Base-by-base conservation (phyloP, 2,888 invertebrate species). In the Mechanitis mazaeus region DNA sequence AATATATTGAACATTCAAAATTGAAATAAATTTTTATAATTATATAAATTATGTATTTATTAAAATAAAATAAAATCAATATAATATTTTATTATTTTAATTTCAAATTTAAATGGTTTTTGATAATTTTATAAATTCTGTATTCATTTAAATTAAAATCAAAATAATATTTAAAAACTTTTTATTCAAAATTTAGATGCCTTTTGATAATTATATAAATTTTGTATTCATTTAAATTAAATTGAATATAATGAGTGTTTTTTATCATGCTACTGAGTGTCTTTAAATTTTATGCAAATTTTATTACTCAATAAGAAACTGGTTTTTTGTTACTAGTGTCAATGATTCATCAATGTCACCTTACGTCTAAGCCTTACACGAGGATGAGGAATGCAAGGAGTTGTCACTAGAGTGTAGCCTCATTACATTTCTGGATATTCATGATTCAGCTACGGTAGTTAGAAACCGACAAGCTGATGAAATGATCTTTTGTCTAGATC, bases 281-380 rank as follows among this genome's bases (percentile, higher is more conserved):
- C 45, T 47, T 1, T 54, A 63, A 31, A 45, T 73, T 71, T 69
- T 75, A 79, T 79, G 78, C 74, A 78, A 78, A 78, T 79, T 75
- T 72, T 74, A 71, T 69, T 69, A 67, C 58, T 65, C 67, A 66
- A 66, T 63, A 68, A 58, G 69, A 67, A 69, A 72, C 71, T 69
- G 72, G 75, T 68, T 70, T 60, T 74, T 67, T 28, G 53, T 54
- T 42, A 74, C 69, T 63, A 64, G 72, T 74, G 77, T 74, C 75
- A 77, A 80, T 78, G 75, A 82, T 83, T 77, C 72, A 79, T 85
- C 82, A 83, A 76, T 76, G 83, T 80, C 83, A 77, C 65, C 72
- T 75, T 73, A 70, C 70, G 72, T 71, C 42, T 42, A 42, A 42
- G 42, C 7, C 42, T 9, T 54, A 56, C 35, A 35, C 7, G 56